phyloP scores from a whole-genome alignment of 1,140 invertebrate species.

The Episyrphus balteatus region DNA sequence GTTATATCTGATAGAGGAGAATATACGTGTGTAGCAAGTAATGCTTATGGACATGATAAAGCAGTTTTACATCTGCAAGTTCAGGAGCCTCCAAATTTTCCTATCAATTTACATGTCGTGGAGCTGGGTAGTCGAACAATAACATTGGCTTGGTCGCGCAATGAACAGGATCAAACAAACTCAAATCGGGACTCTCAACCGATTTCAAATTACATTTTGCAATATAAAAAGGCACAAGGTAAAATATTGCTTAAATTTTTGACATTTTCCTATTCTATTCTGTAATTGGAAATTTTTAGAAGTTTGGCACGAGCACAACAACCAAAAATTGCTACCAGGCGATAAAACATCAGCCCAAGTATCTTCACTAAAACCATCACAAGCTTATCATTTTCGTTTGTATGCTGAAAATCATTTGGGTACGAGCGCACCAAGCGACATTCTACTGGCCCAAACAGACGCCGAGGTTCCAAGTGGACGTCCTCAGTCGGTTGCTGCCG shows the following conservation, averaged over 20 bases:
- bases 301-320: conserved; percentile 45
- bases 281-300: conserved; percentile 32
- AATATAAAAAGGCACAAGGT: conserved; percentile 50
- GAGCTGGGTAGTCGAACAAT: conserved; percentile 48
- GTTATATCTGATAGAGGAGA: conserved; percentile 52
- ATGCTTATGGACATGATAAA: conserved; percentile 56
- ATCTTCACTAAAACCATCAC: conserved; percentile 50
- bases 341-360: conserved; percentile 45
- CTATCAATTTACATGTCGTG: conserved; percentile 46
- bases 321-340: conserved; percentile 41
- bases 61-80: conserved; percentile 53
- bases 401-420: conserved; percentile 56
- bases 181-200: conserved; percentile 38
- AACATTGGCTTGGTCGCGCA: conserved; percentile 45
- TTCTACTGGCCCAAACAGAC: conserved; percentile 49
- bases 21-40: conserved; percentile 56
- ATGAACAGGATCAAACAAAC: conserved; percentile 19
- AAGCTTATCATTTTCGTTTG: conserved; percentile 53
- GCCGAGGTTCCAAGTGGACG: conserved; percentile 58
- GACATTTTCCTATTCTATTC: background rate
- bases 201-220: conserved; percentile 49
- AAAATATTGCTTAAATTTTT: conserved; percentile 9
- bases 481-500: conserved; percentile 62
- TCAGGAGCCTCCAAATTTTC: conserved; percentile 56
- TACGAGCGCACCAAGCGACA: conserved; percentile 49